Percentiles rank a stretch among this genome's conserved stretches.
Conservation (phyloP, 37 sponge, comb jelly and placozoan species). For the Halisarca cf. caerulea region DNA sequence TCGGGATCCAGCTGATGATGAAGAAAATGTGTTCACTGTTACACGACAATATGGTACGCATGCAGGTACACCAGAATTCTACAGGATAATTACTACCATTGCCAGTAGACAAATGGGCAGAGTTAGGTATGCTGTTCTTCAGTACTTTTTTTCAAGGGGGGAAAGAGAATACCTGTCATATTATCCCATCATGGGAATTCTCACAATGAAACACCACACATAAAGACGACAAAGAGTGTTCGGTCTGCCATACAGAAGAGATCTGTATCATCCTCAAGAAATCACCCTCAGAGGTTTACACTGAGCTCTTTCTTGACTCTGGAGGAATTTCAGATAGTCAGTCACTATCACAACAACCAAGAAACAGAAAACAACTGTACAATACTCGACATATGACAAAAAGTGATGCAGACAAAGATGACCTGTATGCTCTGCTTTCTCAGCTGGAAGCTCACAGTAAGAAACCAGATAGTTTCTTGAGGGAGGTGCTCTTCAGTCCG, state of each 20-base stretch:
- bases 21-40: neutral
- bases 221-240: neutral
- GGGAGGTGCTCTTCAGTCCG: constrained; percentile 3
- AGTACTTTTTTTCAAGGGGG: neutral
- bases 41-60: neutral
- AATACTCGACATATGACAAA: constrained; percentile 9
- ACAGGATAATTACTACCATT: neutral
- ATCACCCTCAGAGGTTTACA: too few relatives aligned
- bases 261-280: neutral
- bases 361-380: constrained; percentile 4
- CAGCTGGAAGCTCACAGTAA: neutral
- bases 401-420: constrained; percentile 8
- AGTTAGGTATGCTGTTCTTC: neutral
- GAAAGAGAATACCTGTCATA: neutral
- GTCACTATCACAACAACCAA: constrained; percentile 29
- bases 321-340: constrained; percentile 7
- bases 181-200: neutral
- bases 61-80: neutral
- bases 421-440: constrained; percentile 18
- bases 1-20: neutral
- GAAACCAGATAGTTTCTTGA: constrained; percentile 29
- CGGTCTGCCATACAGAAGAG: neutral
- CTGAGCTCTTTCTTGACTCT: neutral
- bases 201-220: neutral
- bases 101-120: neutral